Base-by-base conservation (phyloP, 2,113 vertebrate species). In the Poeciliopsis turrubarensis region DNA sequence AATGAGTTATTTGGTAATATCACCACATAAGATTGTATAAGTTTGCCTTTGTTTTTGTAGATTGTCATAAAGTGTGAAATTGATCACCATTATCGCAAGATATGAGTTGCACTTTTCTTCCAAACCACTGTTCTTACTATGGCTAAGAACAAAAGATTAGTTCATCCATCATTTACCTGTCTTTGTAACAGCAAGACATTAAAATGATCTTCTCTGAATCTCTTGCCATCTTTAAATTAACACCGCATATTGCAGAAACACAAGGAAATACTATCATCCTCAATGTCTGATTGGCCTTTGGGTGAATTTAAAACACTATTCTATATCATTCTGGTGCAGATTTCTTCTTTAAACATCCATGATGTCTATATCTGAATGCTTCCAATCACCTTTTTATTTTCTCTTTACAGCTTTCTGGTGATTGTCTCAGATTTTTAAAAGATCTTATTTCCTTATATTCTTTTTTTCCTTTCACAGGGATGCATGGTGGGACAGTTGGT, bases 161-260 rank as follows among this genome's bases (percentile, higher is more conserved):
- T n/a, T n/a, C 51, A 57, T 57, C 9, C 51, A 57, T 57, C 51
- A 57, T 57, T 57, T 57, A n/a, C 51, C 19, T n/a, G 51, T 73
- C 72, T 81, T 83, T 84, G 86, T 81, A 77, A 72, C 47, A 76
- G 71, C 66, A 31, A 69, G 73, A 78, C 77, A 63, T 86, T 84
- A 80, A 75, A 82, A 64, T 82, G 70, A 69, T 66, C 54, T 79
- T 75, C 37, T 66, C 68, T 47, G 78, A 70, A 47, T 88, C 79
- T 79, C 77, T 73, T 77, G 79, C 81, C 79, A 71, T 85, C 85
- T 79, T 72, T 83, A 77, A 91, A 92, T 80, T 79, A 57, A 80
- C 73, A 89, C 84, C 61, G 69, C 78, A 86, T 85, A 77, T 85
- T 83, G 72, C 37, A 5, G 60, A 83, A 74, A 83, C 47, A 32